These are phyloP conservation scores for Mus spretus DNA, from an alignment of 2,797 vertebrate genomes.

Conservation along the genomic window DNA sequence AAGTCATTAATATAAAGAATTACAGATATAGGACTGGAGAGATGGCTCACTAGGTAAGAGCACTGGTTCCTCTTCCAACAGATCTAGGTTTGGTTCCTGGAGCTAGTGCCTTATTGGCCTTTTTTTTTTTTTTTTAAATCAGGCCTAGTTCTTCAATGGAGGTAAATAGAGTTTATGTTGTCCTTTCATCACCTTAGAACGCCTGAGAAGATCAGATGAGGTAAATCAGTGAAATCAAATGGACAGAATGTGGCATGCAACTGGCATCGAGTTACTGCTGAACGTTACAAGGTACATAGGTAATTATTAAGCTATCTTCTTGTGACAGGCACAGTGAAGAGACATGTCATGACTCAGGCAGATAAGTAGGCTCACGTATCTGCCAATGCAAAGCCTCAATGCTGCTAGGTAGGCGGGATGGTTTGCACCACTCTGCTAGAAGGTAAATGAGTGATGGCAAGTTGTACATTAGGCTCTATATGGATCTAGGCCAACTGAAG, in stretches of 20 bases:
- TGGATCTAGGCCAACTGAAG: not conserved
- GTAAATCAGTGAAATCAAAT: not conserved
- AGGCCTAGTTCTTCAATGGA: not conserved
- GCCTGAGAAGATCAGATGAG: not conserved
- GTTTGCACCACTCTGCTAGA: not conserved
- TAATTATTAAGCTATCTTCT: not conserved
- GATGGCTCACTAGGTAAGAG: not conserved
- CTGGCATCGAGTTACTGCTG: not conserved
- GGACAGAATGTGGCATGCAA: not conserved
- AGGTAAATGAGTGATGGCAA: not conserved
- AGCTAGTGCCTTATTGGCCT: not conserved
- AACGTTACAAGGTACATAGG: not conserved
- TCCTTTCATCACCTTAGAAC: not conserved
- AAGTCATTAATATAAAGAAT: not conserved
- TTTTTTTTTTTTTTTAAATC: not conserved
- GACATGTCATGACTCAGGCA: not conserved
- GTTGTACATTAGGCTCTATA: not conserved
- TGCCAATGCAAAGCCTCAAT: not conserved
- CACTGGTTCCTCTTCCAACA: not conserved
- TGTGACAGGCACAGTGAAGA: not conserved
- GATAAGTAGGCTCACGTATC: not conserved
- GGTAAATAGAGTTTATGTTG: not conserved
- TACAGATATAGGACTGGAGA: not conserved
- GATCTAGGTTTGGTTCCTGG: not conserved
- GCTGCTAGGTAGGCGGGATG: not conserved